Evolutionary conservation across 2,797 vertebrate species (phyloP).

Genomic region (Hapalemur alaotrensis): DNA sequence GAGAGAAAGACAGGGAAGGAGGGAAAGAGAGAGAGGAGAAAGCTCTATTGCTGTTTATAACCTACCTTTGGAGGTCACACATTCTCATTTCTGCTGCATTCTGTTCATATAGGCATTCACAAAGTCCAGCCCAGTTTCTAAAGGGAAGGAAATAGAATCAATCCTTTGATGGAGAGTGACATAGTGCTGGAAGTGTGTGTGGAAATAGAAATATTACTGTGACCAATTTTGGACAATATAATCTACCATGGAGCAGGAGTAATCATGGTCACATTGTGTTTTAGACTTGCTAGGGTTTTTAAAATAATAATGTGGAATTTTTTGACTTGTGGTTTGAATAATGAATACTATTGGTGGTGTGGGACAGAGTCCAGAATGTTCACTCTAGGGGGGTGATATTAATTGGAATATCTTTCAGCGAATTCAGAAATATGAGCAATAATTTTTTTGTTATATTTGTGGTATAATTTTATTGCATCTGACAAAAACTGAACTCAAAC

Average conservation of each 20-base stretch:
- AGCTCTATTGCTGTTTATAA: neutral
- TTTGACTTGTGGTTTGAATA: neutral
- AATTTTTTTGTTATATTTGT: neutral
- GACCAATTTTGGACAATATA: neutral
- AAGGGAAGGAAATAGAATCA: neutral
- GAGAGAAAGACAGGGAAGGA: neutral
- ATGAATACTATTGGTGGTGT: constrained; percentile 23
- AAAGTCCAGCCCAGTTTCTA: neutral
- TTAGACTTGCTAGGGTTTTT: neutral
- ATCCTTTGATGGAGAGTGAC: neutral
- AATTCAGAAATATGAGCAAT: constrained; percentile 38
- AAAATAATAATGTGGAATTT: neutral
- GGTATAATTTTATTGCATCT: constrained; percentile 28
- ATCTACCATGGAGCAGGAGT: neutral
- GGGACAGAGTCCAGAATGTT: neutral
- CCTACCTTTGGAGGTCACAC: neutral
- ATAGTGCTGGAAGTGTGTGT: neutral
- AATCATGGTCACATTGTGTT: neutral
- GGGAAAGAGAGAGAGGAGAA: neutral
- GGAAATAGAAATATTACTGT: neutral
- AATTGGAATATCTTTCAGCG: constrained; percentile 30
- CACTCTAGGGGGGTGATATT: neutral
- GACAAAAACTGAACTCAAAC: constrained; percentile 31
- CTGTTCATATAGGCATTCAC: neutral
- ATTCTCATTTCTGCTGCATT: neutral